Base-by-base conservation (phyloP, 2,888 invertebrate species). In the Drosophila phalerata region DNA sequence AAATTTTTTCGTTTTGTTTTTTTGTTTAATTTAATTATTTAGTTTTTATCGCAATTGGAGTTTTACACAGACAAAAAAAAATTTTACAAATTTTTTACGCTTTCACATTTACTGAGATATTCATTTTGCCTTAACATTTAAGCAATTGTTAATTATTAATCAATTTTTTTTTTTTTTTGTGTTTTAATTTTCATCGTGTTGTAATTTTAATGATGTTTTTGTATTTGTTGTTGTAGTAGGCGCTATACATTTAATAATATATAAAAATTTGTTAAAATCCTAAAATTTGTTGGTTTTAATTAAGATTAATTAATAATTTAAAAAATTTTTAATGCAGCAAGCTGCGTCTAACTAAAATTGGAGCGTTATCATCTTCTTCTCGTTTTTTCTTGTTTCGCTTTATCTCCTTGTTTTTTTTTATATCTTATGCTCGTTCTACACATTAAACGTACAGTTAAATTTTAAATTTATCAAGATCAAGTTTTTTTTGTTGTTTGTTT, bases 21-120 rank as follows among this genome's bases (percentile, higher is more conserved):
- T 70, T 64, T 57, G 69, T 73, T 65, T 55, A 55, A 73, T 37
- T 62, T 47, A 32, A 67, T 52, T 48, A 47, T 63, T 66, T 77
- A 42, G n/a, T 56, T 67, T 81, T 69, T 80, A 81, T 80, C 81
- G 80, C 81, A 80, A 80, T 80, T 75, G 79, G 79, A 80, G 77
- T 85, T 81, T 87, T 86, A 81, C 85, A 84, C 84, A 86, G 87
- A 87, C 86, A 81, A 85, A 74, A 69, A 68, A 75, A 85, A 86
- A 86, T 84, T 86, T 86, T 88, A 82, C 80, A 88, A 88, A 86
- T 86, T 86, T 88, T 85, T 84, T 73, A 84, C 85, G 88, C 87
- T 88, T 88, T 88, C 86, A 86, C 88, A 88, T 84, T 88, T 86
- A 87, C 81, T 85, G 85, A 85, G 88, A 85, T 88, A 88, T 85